Conservation (phyloP, 2,113 vertebrate species). For the Erpornis zantholeuca region DNA sequence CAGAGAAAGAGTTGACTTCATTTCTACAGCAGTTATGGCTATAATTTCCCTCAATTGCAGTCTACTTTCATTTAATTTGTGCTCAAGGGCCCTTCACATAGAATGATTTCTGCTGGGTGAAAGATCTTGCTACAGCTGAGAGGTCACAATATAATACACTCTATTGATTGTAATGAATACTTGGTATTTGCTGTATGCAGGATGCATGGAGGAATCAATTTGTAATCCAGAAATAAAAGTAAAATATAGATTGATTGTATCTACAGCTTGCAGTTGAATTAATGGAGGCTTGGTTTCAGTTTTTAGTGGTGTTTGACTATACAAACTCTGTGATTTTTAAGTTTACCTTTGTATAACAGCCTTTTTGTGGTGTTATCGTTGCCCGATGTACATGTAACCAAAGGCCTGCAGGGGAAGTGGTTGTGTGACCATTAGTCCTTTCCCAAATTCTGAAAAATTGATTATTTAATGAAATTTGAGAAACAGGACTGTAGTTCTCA, state of each 20-base stretch:
- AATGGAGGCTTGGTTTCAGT: not conserved
- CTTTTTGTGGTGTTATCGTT: not conserved
- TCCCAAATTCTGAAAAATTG: not conserved
- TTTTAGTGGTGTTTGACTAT: not conserved
- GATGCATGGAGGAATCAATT: constrained; percentile 14
- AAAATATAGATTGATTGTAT: not conserved
- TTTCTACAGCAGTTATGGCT: constrained; percentile 68
- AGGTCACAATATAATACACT: constrained; percentile 55
- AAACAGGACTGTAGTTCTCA: not conserved
- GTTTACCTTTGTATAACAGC: not conserved
- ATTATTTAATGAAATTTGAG: not conserved
- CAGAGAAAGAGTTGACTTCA: constrained; percentile 56
- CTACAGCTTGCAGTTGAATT: not conserved
- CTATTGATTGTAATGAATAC: constrained; percentile 58
- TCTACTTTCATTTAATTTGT: constrained; percentile 78
- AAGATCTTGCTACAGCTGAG: constrained; percentile 66
- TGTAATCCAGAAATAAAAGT: not conserved
- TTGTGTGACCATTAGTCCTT: not conserved
- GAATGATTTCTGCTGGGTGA: constrained; percentile 70
- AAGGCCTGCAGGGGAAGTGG: not conserved
- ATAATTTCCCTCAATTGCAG: constrained; percentile 71
- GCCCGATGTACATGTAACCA: not conserved
- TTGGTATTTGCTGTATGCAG: constrained; percentile 2
- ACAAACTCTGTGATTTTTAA: not conserved
- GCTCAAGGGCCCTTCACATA: constrained; percentile 68